Evolutionary conservation across 1,140 invertebrate species (phyloP).

Genomic region (Diorhabda elongata): DNA sequence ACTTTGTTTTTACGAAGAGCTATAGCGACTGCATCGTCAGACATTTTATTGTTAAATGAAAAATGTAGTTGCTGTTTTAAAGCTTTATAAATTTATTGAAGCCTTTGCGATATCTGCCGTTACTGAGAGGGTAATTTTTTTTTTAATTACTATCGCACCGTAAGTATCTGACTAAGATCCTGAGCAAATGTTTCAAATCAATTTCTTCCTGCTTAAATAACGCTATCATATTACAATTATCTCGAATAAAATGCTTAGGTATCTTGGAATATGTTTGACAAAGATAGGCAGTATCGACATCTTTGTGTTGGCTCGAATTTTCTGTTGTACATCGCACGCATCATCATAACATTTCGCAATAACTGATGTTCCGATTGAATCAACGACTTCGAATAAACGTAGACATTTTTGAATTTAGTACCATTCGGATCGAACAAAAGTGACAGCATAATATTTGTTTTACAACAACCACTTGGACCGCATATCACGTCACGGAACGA

Average conservation of each 20-base stretch:
- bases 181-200: constrained; percentile 44
- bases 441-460: constrained; percentile 4
- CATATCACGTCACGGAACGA: neutral
- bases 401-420: neutral
- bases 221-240: constrained; percentile 46
- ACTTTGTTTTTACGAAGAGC: neutral
- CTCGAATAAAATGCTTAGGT: constrained; percentile 47
- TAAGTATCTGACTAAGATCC: neutral
- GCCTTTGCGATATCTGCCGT: neutral
- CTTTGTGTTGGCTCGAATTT: neutral
- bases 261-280: constrained; percentile 42
- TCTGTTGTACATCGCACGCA: neutral
- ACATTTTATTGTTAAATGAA: neutral
- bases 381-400: constrained; percentile 27
- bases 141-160: neutral
- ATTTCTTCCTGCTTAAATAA: constrained; percentile 48
- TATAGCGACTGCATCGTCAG: neutral
- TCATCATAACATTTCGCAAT: constrained; percentile 21
- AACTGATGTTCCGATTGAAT: constrained; percentile 30
- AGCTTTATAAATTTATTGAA: neutral
- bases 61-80: neutral
- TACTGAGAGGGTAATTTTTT: neutral
- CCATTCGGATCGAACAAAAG: constrained; percentile 24
- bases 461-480: constrained; percentile 1
- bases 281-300: constrained; percentile 25